Base-by-base conservation (phyloP, 2,797 vertebrate genomes). In the Molothrus ater region DNA sequence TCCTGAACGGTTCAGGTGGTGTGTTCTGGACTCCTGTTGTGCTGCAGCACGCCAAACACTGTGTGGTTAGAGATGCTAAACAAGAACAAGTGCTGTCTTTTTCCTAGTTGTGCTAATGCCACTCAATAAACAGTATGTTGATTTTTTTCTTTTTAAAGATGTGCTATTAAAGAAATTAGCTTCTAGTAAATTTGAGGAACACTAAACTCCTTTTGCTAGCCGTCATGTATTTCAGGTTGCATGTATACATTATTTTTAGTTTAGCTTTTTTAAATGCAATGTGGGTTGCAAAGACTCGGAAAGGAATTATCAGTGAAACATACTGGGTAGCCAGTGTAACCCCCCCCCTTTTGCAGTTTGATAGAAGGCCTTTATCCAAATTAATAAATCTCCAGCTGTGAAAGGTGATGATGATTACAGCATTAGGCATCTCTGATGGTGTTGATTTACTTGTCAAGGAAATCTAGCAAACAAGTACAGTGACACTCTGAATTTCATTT, bases 401-500 rank as follows among this genome's bases (percentile, higher is more conserved):
- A 68, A 45, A 51, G 4, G 1, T 16, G 34, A 22, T 51, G 11
- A 26, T 18, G n/a, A 42, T 78, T n/a, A 38, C 10, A 88, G 34
- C 17, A 32, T 65, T 60, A 12, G 0, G 0, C 54, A 15, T 53
- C 45, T 43, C 50, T 47, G 54, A 19, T 82, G 16, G 15, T 63
- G 26, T 11, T 79, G 59, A 51, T 73, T 60, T 89, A 6, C 53
- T 86, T 71, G 53, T 76, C 40, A 47, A 63, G 59, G 26, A 91
- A 76, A 57, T 63, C 9, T 54, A 69, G 53, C 61, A 61, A 71
- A n/a, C 13, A 40, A n/a, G 29, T 31, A 15, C 34, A n/a, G 17
- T 38, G 21, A 32, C 22, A 18, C 9, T 61, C 29, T 65, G 36
- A 75, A 71, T 84, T 91, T 75, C 0, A 2, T 83, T 94, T 89